Evolutionary conservation across 2,113 vertebrate species (phyloP).

Genomic region (Seriola quinqueradiata): DNA sequence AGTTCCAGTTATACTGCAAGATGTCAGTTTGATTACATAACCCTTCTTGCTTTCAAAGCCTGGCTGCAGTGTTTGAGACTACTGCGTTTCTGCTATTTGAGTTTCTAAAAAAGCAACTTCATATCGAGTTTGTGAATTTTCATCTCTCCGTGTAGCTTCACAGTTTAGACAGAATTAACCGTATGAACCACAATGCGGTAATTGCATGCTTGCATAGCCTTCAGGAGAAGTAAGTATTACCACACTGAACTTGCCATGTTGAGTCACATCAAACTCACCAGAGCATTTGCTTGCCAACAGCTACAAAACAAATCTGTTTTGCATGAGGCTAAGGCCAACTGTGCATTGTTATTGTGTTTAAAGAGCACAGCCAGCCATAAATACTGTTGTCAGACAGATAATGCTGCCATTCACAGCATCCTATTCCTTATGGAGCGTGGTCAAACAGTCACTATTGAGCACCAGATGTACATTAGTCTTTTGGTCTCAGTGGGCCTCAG

Average conservation of each 20-base stretch:
- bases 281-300: constrained; percentile 53
- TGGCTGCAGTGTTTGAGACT: neutral
- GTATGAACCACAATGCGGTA: constrained; percentile 14
- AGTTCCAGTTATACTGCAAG: neutral
- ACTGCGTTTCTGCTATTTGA: neutral
- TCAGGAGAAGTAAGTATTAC: constrained; percentile 38
- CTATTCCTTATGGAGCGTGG: neutral
- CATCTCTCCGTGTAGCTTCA: neutral
- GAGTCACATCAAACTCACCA: constrained; percentile 57
- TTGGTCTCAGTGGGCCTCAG: constrained; percentile 20
- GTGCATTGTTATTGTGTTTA: constrained; percentile 39
- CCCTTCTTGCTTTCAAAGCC: constrained; percentile 1
- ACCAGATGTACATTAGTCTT: constrained; percentile 46
- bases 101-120: neutral
- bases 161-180: constrained; percentile 42
- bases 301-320: constrained; percentile 59
- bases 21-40: constrained; percentile 17
- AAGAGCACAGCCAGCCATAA: constrained; percentile 36
- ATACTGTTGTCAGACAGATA: constrained; percentile 5
- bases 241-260: constrained; percentile 49
- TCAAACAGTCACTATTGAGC: constrained; percentile 27
- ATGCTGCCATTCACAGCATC: neutral
- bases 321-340: constrained; percentile 27
- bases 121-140: neutral
- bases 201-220: constrained; percentile 61